phyloP scores from a whole-genome alignment of 2,113 vertebrate genomes.

The Sphaerodactylus townsendi region DNA sequence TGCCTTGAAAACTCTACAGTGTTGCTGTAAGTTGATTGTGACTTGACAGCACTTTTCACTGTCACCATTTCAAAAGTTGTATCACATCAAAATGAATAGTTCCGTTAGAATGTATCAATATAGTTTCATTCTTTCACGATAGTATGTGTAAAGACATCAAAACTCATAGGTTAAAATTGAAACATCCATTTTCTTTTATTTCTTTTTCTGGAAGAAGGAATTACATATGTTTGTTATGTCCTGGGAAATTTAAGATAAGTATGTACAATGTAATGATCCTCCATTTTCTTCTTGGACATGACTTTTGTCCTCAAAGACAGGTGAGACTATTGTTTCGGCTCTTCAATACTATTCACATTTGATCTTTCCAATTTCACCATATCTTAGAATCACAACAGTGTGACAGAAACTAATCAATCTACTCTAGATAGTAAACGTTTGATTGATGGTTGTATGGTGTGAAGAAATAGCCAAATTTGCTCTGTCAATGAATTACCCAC shows the following conservation, averaged over 20 bases:
- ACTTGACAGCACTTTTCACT: no score
- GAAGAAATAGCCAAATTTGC: background rate
- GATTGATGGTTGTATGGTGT: background rate
- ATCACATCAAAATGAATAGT: constrained; percentile 6
- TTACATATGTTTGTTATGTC: background rate
- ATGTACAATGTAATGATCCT: constrained; percentile 36
- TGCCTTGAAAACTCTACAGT: no score
- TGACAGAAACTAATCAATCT: background rate
- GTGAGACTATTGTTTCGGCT: background rate
- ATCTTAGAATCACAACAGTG: background rate
- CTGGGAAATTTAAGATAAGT: constrained; percentile 28
- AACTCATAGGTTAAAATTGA: background rate
- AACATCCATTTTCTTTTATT: background rate
- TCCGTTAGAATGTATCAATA: constrained; percentile 62
- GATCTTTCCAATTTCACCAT: constrained; percentile 1
- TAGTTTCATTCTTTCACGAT: constrained; percentile 49
- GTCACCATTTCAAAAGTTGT: constrained; percentile 33
- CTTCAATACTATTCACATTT: background rate
- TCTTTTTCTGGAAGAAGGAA: background rate
- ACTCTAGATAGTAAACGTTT: background rate
- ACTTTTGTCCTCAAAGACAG: constrained; percentile 23
- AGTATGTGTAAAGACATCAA: constrained; percentile 33
- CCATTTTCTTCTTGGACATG: background rate
- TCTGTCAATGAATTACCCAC: background rate
- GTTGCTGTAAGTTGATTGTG: no score